Evolutionary conservation across 2,113 vertebrate species (phyloP), one percentile per base, ranked within the genome.

Genomic region (Thermophis baileyi): DNA sequence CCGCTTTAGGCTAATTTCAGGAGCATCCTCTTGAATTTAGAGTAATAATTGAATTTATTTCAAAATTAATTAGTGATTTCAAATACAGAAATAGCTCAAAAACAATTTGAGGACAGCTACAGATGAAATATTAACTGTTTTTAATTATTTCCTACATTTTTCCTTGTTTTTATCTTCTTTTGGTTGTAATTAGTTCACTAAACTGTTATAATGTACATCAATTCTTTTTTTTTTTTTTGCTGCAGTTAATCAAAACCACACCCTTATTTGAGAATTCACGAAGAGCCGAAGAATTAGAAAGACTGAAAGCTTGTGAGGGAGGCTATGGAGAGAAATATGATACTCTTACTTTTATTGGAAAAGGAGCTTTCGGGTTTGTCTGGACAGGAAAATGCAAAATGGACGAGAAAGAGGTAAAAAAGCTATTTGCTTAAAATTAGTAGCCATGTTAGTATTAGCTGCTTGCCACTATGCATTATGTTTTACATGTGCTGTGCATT

Each of bases 311-410:
- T 63, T 99, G 98, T n/a, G 98, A 98, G 35, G 99, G 99, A 12
- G 97, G 98, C 46, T 99, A 99, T 53, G 96, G 96, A 44, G 96
- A 97, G 60, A 97, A 98, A 92, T 99, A 99, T 88, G 97, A 94
- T 95, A 98, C 98, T 0, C 85, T 98, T 81, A 97, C 93, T 85
- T 98, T 98, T 1, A 94, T 99, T 30, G 99, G 99, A 74, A 99
- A 98, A 88, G 99, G 99, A 69, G 98, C 99, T 51, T 99, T 99
- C 54, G 99, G 99, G 87, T 99, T 99, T 91, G 99, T 99, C 91
- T 99, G 99, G 98, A 98, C 97, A 11, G 98, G 98, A 11, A 85
- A 96, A 91, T 81, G 97, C 87, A 98, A 97, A 94, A 93, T 94
- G 1, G 95, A 98, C 69, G 96, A 97, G 12, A 96, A 98, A 93